A percentile compares a stretch with the other conserved stretches of the same genome.
These are phyloP conservation scores for Oreochromis tanganicae DNA, from an alignment of 2,113 vertebrate genomes.

Conservation along the genomic window DNA sequence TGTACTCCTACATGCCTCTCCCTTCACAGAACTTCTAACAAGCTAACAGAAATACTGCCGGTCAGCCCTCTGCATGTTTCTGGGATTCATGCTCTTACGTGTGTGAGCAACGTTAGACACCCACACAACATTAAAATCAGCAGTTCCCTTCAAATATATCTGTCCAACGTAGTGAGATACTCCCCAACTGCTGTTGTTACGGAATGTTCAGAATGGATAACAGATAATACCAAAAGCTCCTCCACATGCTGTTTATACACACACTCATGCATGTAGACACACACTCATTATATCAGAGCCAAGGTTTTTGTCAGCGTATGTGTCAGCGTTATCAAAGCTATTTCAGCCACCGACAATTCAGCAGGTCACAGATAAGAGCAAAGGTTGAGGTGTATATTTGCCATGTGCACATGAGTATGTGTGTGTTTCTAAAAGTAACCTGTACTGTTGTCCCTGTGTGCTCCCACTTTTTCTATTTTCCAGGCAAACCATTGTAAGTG, in stretches of 20 bases:
- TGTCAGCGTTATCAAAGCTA: constrained; percentile 61
- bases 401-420: neutral
- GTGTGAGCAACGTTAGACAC: neutral
- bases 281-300: constrained; percentile 32
- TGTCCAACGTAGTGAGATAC: constrained; percentile 14
- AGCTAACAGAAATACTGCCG: neutral
- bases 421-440: constrained; percentile 7
- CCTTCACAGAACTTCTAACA: neutral
- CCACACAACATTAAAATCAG: neutral
- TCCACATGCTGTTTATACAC: constrained; percentile 30
- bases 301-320: constrained; percentile 39
- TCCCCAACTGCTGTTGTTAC: constrained; percentile 41
- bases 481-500: constrained; percentile 27
- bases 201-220: constrained; percentile 57
- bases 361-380: constrained; percentile 49
- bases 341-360: constrained; percentile 39
- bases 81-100: neutral
- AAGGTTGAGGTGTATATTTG: neutral
- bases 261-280: neutral
- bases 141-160: constrained; percentile 11
- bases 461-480: constrained; percentile 53
- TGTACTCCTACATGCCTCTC: neutral
- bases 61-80: neutral
- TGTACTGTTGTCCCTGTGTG: constrained; percentile 6
- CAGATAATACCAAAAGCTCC: constrained; percentile 54